Base-by-base conservation (phyloP, 2,888 invertebrate genomes). In the Phengaris alcon region DNA sequence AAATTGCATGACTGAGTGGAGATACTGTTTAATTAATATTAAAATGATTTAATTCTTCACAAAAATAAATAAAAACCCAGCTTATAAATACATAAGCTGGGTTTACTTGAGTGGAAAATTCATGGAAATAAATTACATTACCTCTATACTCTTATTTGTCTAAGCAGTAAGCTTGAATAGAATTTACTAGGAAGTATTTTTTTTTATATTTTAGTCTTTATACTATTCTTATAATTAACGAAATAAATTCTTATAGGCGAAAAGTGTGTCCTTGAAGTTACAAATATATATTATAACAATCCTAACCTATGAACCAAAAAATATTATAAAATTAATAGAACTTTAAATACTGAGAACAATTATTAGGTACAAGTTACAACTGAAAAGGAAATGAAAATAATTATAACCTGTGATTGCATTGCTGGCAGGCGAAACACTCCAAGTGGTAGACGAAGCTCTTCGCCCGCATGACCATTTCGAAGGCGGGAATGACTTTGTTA, bases 401-500 rank as follows among this genome's bases (percentile, higher is more conserved):
- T 15, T 64, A 12, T 90, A 89, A 98, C 98, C 98, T 97, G 94
- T 98, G 97, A 94, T 97, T 97, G 92, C 98, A 98, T 88, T 98
- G 97, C 90, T 98, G 98, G 94, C 98, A 98, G 82, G 98, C 97
- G 89, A 98, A 98, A 90, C 98, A 98, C 90, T 98, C 98, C 90
- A 98, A 95, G 93, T 98, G 98, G 94, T 98, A 98, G 80, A 98
- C 98, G 90, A 98, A 97, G 86, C 96, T 96, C 90, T 97, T 96
- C 81, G 97, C 98, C 88, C 97, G 95, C 98, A 98, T 98, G 84
- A 98, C 98, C 97, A 98, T 97, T 94, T 98, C 98, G 92, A 98
- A 98, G 80, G 98, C 97, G 78, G 98, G 98, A 90, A 98, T 98
- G 87, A 96, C 96, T 95, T 98, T 98, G 91, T 96, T 96, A 94